These are phyloP conservation scores for Synodontis membranacea DNA, from an alignment of 2,113 vertebrate species.

Conservation along the genomic window DNA sequence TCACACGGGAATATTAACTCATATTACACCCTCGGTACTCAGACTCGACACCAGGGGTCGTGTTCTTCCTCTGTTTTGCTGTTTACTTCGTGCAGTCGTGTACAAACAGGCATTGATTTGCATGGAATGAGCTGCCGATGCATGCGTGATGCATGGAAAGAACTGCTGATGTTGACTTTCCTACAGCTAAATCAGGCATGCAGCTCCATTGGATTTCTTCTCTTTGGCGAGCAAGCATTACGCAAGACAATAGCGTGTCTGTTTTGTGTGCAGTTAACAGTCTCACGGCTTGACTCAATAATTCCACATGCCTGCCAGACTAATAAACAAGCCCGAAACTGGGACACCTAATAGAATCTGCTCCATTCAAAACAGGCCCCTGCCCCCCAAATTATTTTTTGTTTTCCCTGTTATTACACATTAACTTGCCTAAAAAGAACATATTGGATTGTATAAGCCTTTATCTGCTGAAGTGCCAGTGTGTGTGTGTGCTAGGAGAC, in stretches of 20 bases:
- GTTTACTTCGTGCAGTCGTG: conserved; percentile 2
- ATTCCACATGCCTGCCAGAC: conserved; percentile 36
- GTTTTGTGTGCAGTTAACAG: conserved; percentile 34
- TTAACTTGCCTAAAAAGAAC: not conserved
- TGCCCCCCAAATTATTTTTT: too few species aligned
- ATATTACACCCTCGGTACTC: conserved; percentile 27
- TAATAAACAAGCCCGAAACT: conserved; percentile 19
- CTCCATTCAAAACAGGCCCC: not conserved
- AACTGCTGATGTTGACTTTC: not conserved
- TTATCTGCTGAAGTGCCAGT: not conserved
- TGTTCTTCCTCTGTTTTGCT: not conserved
- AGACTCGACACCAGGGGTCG: not conserved
- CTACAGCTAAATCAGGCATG: not conserved
- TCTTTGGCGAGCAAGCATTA: conserved; percentile 12
- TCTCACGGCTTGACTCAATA: conserved; percentile 23
- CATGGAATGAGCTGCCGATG: not conserved
- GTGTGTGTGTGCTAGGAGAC: not conserved
- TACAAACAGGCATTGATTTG: not conserved
- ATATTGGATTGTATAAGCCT: not conserved
- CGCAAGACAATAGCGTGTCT: conserved; percentile 28
- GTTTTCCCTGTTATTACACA: not conserved
- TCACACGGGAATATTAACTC: conserved; percentile 55
- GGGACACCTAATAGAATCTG: not conserved
- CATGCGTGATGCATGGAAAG: not conserved
- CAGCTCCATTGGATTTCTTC: conserved; percentile 20